Evolutionary conservation across 2,113 vertebrate species (phyloP), one percentile per base, ranked within the genome.

Genomic region (Centropristis striata): DNA sequence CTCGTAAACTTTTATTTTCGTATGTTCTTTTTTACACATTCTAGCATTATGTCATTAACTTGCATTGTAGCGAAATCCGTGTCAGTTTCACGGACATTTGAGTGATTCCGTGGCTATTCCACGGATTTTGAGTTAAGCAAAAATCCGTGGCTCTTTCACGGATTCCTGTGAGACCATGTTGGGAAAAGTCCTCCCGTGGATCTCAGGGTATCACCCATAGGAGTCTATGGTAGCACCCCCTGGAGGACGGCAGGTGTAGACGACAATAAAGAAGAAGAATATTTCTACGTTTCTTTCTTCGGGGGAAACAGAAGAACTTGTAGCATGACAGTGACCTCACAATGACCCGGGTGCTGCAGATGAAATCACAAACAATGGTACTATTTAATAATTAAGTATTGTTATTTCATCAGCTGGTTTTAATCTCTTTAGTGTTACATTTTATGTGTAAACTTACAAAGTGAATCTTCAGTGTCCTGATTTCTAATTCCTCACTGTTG

Each of bases 311-410:
- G 27, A 64, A 53, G 54, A 55, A 39, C n/a, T 39, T 14, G 2
- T 25, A 42, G 65, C 72, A 77, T 46, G 27, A 68, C 54, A 7
- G 60, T 32, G 14, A 66, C 61, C 54, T 83, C 61, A 0, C 58
- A 13, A 70, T 36, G 8, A 81, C 64, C 54, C 32, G 32, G 79
- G 84, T 88, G 83, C 81, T 84, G 71, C 36, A 15, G 51, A 74
- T 37, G 18, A 50, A 28, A 55, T 57, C 58, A 21, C 27, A 51
- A 13, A 59, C 18, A 46, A 57, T 63, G 44, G 23, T 66, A 51
- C 41, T 82, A 70, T 86, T 87, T 78, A 71, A 71, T 64, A 71
- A 71, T 64, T 42, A 20, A 55, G 41, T 67, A 11, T 50, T 57
- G 13, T 54, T 73, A 16, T 53, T 60, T 36, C 21, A 32, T 65